Conservation (phyloP, 2,888 invertebrate species). For the Fragum sueziense region DNA sequence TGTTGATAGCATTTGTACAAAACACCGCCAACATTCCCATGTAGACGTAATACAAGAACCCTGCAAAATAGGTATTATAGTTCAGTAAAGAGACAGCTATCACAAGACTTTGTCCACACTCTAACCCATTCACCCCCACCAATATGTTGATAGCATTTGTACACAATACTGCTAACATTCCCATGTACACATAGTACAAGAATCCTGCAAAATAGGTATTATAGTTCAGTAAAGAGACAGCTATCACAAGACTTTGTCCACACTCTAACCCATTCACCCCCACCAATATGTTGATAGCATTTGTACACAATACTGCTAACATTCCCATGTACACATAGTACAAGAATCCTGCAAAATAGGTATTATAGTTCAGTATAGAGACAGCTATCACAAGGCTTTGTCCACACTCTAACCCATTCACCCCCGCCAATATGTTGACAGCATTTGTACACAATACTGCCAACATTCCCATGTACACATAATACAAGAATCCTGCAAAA, state of each 20-base stretch:
- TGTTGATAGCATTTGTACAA: constrained; percentile 99
- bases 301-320: constrained; percentile 99
- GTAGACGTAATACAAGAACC: constrained; percentile 95
- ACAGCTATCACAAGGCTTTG: too few species aligned
- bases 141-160: constrained; percentile 99
- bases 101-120: constrained; percentile 97
- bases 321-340: constrained; percentile 99
- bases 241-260: constrained; percentile 97
- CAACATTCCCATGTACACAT: too few species aligned
- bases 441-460: too few species aligned
- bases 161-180: constrained; percentile 99
- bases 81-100: constrained; percentile 93
- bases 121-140: constrained; percentile 98
- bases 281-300: constrained; percentile 99
- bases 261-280: constrained; percentile 99
- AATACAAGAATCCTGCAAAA: too few species aligned
- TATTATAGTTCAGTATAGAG: too few species aligned
- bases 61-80: constrained; percentile 94
- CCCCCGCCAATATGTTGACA: too few species aligned
- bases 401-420: too few species aligned
- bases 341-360: constrained; percentile 88
- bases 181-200: constrained; percentile 99
- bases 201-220: constrained; percentile 90
- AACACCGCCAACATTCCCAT: constrained; percentile 99
- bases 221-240: constrained; percentile 92